phyloP scores from a whole-genome alignment of 2,113 vertebrate species.

The Spheniscus mendiculus region DNA sequence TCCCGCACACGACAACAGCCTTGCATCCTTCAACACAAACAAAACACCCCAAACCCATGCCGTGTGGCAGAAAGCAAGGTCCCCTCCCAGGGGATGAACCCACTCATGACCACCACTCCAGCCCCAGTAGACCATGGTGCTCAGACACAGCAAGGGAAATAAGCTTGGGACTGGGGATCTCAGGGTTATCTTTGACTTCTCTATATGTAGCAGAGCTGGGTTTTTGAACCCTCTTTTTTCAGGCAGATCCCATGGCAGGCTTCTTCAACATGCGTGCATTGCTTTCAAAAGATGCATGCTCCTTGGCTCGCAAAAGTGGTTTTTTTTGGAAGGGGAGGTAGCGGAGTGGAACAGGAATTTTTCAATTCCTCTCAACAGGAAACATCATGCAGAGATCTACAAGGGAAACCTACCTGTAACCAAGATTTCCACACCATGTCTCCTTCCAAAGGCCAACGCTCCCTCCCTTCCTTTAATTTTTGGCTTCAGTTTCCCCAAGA shows the following conservation, averaged over 20 bases:
- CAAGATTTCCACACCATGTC: neutral
- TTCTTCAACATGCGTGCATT: neutral
- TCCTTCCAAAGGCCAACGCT: neutral
- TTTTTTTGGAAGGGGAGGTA: neutral
- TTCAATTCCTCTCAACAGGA: neutral
- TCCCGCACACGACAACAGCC: neutral
- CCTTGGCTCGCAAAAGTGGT: neutral
- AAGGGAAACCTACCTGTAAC: neutral
- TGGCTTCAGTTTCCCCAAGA: neutral
- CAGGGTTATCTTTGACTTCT: neutral
- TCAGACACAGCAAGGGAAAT: neutral
- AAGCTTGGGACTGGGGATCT: neutral
- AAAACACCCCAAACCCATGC: neutral
- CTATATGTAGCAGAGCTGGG: neutral
- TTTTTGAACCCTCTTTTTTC: neutral
- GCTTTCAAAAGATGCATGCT: neutral
- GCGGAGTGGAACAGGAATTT: neutral
- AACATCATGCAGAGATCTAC: neutral
- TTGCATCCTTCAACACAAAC: neutral
- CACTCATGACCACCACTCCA: neutral
- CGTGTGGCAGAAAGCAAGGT: neutral
- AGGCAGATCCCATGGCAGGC: neutral
- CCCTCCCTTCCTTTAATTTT: neutral
- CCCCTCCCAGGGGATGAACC: neutral
- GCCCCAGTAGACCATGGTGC: neutral